Base-by-base conservation (phyloP, 1,140 invertebrate species). In the Rhizoglyphus robini region DNA sequence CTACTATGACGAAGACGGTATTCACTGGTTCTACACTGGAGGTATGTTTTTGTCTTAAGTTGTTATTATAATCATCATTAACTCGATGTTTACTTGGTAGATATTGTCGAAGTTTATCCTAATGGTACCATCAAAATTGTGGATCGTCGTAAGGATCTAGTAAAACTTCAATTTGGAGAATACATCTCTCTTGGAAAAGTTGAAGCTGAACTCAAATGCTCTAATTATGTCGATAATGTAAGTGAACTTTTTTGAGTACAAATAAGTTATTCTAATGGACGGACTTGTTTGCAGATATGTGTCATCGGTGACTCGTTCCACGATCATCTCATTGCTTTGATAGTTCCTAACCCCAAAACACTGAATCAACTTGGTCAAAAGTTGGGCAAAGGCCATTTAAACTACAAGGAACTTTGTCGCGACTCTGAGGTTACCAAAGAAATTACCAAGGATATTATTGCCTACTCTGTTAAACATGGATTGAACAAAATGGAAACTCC, bases 111-210 rank as follows among this genome's bases (percentile, higher is more conserved):
- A 80, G 79, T 96, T 68, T 86, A 94, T 59, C 77, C 81, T 27
- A 93, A 98, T 79, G 96, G 96, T 36, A 86, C 84, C 71, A 83
- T 99, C 46, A 90, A 88, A 80, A 96, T 99, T 72, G 96, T 98
- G 73, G 70, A 72, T 48, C 88, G 95, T 66, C 97, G 96, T 79
- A 99, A 99, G 77, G 95, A 98, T 79, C 80, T 99, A 66, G 90
- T 99, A 5, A 99, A 99, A 78, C 78, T 98, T 5, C 92, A 97
- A 78, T 86, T 89, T 30, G 96, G 96, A 51, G 95, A 99, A 79
- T 98, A 98, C 74, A 74, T 81, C 25, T 79, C 80, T 18, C 72
- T 81, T 30, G 75, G 73, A 23, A 76, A 67, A 78, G 90, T 62
- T 8, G 80, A 81, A 71, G 75, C 78, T 0, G 73, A 73, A n/a